Evolutionary conservation across 2,888 invertebrate species (phyloP).

Genomic region (Tipula helvola): DNA sequence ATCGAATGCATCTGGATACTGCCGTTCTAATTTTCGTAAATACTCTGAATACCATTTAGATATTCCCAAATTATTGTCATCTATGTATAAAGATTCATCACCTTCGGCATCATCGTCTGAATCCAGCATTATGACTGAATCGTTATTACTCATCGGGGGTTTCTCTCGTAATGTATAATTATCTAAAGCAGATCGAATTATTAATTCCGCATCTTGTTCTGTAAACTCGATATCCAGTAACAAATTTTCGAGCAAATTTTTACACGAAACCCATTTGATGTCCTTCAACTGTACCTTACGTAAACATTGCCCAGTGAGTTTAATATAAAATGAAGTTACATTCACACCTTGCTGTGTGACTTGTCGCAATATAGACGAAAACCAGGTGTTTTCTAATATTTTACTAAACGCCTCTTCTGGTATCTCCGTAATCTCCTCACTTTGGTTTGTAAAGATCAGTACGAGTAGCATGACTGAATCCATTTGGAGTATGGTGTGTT

Average conservation of each 20-base stretch:
- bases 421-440: conserved; percentile 36
- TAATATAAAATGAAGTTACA: conserved; percentile 43
- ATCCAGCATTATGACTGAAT: conserved; percentile 19
- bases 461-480: conserved; percentile 54
- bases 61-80: conserved; percentile 23
- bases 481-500: conserved; percentile 39
- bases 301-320: conserved; percentile 43
- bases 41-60: conserved; percentile 42
- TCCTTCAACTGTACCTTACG: conserved; percentile 38
- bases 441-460: conserved; percentile 57
- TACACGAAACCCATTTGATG: conserved; percentile 38
- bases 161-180: conserved; percentile 23
- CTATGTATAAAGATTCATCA: conserved; percentile 28
- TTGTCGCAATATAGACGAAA: conserved; percentile 38
- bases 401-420: conserved; percentile 41
- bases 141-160: conserved; percentile 6
- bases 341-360: conserved; percentile 43
- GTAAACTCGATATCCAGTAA: conserved; percentile 48
- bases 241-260: conserved; percentile 43
- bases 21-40: conserved; percentile 49
- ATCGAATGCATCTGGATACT: conserved; percentile 62
- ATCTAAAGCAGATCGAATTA: conserved; percentile 46
- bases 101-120: conserved; percentile 30
- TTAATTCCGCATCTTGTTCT: conserved; percentile 38
- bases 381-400: conserved; percentile 37